phyloP scores from a whole-genome alignment of 2,113 vertebrate genomes.

The Myrmecophaga tridactyla region DNA sequence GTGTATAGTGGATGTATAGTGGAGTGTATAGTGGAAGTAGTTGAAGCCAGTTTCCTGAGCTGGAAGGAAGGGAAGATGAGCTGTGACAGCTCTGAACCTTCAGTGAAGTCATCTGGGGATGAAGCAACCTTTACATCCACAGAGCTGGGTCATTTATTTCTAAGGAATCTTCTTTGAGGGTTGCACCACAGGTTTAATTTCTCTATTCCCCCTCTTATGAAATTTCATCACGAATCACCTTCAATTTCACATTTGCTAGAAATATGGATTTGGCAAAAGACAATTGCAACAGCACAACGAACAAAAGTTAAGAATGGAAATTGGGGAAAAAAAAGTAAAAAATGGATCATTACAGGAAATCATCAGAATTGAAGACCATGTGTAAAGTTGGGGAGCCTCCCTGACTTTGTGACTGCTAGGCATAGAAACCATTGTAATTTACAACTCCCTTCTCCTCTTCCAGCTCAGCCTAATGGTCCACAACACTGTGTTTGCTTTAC shows the following conservation, averaged over 20 bases:
- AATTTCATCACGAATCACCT: neutral
- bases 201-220: neutral
- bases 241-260: slow-evolving; percentile 28
- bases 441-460: slow-evolving; percentile 10
- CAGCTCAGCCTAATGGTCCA: neutral
- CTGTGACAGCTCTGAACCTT: neutral
- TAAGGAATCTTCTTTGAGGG: neutral
- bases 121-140: neutral
- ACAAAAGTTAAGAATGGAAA: neutral
- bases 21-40: neutral
- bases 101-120: neutral
- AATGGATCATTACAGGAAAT: slow-evolving; percentile 33
- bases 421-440: slow-evolving; percentile 14
- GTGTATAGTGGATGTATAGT: no score
- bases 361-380: neutral
- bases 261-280: neutral
- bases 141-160: neutral
- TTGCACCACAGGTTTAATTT: neutral
- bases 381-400: neutral
- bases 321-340: slow-evolving; percentile 9
- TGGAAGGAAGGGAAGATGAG: neutral
- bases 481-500: neutral
- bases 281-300: neutral
- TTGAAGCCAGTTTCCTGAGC: neutral
- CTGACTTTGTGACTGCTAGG: neutral